Base-by-base conservation (phyloP, 2,888 invertebrate genomes). In the Epirrita christyi region DNA sequence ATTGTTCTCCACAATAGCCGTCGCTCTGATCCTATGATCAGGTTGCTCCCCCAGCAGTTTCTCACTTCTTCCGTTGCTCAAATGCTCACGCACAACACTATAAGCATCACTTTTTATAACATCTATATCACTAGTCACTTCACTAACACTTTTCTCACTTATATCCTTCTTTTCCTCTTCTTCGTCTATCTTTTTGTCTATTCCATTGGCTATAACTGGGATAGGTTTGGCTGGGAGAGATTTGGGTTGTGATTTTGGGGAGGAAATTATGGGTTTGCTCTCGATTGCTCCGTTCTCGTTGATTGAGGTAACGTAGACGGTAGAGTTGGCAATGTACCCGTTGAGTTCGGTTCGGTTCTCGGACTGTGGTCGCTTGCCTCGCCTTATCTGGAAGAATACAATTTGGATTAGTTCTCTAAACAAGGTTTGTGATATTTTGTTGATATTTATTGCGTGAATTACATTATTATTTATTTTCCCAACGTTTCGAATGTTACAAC, bases 261-360 rank as follows among this genome's bases (percentile, higher is more conserved):
- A 91, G 5, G 91, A 88, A 73, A 87, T 89, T 2, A 86, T 88
- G 0, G 92, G 91, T 61, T 91, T 89, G 66, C 81, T 85, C 62
- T 92, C 89, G 72, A 91, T 88, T 9, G 92, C 80, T 60, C 92
- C 88, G 84, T 92, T 89, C 70, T 92, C 92, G 83, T 88, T 89
- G 48, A 95, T 94, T 67, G 96, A 96, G 64, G 96, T 96, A 68
- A 96, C 96, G 93, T 96, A 97, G 69, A 97, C 96, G 55, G 96
- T 95, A 55, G 96, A 95, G 80, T 95, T 95, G 80, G 95, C 96
- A 76, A 96, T 96, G 80, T 96, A 95, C 60, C 96, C 96, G 93
- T 96, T 97, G 66, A 96, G 90, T 72, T 96, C 96, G 68, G 87
- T 85, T 52, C 85, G 71, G 72, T 88, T 91, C 59, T 90, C 90